Percentiles rank a stretch among this genome's conserved stretches.
Evolutionary conservation across 2,113 vertebrate species (phyloP).

Genomic region (Elephas maximus): DNA sequence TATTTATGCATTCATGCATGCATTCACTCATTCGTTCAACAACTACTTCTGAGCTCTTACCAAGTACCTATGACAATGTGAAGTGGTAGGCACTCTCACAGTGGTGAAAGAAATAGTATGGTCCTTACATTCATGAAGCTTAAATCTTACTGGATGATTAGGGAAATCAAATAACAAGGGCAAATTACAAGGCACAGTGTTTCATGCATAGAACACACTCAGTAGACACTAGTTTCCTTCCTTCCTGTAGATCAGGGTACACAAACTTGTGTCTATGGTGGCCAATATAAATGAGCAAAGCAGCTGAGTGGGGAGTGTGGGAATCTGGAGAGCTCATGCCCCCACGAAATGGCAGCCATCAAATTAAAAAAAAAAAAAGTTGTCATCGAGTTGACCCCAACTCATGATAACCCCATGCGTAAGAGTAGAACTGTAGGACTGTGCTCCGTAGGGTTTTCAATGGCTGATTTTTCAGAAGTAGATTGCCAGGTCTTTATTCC

Average conservation of each 20-base stretch:
- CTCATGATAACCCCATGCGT: not conserved
- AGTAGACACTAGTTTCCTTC: constrained; percentile 33
- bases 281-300: not conserved
- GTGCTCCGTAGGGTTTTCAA: not conserved
- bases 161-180: constrained; percentile 31
- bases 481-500: not conserved
- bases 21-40: not conserved
- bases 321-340: not conserved
- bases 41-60: not conserved
- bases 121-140: not conserved
- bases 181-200: constrained; percentile 18
- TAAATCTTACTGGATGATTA: constrained; percentile 2
- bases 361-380: not conserved
- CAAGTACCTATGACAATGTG: not conserved
- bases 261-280: not conserved
- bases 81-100: not conserved
- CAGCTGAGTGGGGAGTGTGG: not conserved
- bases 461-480: not conserved
- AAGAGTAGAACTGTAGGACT: not conserved
- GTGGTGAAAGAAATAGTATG: not conserved
- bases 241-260: not conserved
- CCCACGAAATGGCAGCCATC: not conserved
- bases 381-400: not conserved
- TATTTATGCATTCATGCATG: not conserved
- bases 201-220: not conserved